Base-by-base conservation (phyloP, 2,888 invertebrate genomes). In the Zonitis immaculata region DNA sequence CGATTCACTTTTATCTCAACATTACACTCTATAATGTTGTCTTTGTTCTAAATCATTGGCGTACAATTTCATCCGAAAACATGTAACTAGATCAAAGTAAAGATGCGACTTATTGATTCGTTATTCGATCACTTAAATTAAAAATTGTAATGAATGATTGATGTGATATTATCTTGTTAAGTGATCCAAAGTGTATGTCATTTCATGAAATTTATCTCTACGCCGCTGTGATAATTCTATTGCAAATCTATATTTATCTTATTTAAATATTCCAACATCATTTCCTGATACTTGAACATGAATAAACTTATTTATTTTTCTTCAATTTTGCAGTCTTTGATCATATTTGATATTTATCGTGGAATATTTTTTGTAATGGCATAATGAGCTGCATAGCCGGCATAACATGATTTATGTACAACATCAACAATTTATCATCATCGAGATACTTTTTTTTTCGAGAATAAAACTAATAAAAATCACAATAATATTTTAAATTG, bases 1-100 rank as follows among this genome's bases (percentile, higher is more conserved):
- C 56, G 49, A 56, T 52, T 56, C 56, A 56, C 56, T 56, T 56
- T 56, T 56, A 56, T 51, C 35, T 49, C 52, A 56, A 56, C 55
- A 56, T 14, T 52, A 56, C 52, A 49, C 52, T 52, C 56, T 49
- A 52, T 52, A 49, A 52, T 27, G 28, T 44, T 44, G 39, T 52
- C 55, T 32, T 55, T 52, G 52, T 54, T 51, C 11, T 48, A 48
- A 49, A 26, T 12, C 50, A 28, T 42, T 32, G 51, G 39, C 45
- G 49, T 35, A 48, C 47, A n/a, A n/a, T n/a, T n/a, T n/a, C n/a
- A n/a, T n/a, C n/a, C n/a, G n/a, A n/a, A n/a, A n/a, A n/a, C n/a
- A n/a, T n/a, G n/a, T n/a, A n/a, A n/a, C n/a, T n/a, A n/a, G n/a
- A n/a, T n/a, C n/a, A n/a, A n/a, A n/a, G n/a, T n/a, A n/a, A n/a